Evolutionary conservation across 2,888 invertebrate species (phyloP), one percentile per base, ranked within the genome.

Genomic region (Chalcosyrphus nemorum): DNA sequence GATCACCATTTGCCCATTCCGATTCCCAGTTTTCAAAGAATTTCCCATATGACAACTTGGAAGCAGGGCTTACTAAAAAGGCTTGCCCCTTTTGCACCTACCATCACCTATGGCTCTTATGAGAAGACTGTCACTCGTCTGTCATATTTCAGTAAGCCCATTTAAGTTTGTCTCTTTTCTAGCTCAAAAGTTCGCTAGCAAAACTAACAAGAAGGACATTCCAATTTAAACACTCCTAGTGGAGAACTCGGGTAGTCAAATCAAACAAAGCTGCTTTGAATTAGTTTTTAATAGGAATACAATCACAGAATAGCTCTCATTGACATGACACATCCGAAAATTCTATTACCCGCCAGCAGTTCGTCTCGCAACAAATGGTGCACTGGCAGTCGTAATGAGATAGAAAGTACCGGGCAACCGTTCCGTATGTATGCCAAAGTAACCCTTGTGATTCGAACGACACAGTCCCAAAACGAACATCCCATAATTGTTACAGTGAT

Each of bases 391-490:
- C 19, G 86, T 91, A 35, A 86, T 87, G 13, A 91, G 90, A 75
- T 88, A 91, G 77, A 89, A 91, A 76, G 88, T 88, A 2, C 91
- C 91, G 4, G 86, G 76, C 1, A 80, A 78, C 0, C 81, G 74
- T 1, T 87, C 87, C 19, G 91, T 90, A 80, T 91, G 90, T 32
- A 91, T 90, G 2, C 91, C 91, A 65, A 91, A 91, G 32, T 88
- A 89, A 41, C 89, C 90, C 1, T 87, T 87, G 1, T 86, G 87
- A 86, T 89, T 89, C 5, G 86, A 86, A 11, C 72, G 82, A 59
- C 91, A 91, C 2, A 81, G 54, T 0, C 91, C 90, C 4, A 81
- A 85, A 4, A 76, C 5, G 71, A 87, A 91, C 50, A 87, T 86
- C 3, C 71, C 82, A 86, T 89, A 90, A 78, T 87, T 89, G n/a